phyloP scores from a whole-genome alignment of 1,140 invertebrate species.

The Pseudobourletiella spinata region DNA sequence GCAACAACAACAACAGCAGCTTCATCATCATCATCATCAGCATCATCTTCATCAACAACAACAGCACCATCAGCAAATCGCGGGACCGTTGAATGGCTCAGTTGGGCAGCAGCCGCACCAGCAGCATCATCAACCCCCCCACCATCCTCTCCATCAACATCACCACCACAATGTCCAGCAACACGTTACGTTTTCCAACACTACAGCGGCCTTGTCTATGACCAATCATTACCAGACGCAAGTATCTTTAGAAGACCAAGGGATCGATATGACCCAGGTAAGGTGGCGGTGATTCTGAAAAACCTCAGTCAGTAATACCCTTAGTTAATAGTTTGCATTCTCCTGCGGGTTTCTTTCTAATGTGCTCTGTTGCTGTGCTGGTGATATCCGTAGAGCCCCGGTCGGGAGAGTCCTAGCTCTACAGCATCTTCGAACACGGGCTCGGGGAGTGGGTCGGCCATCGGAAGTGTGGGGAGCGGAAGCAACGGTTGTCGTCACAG shows the following conservation, averaged over 20 bases:
- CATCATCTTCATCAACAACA: not conserved
- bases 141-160: conserved; percentile 6
- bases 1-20: not conserved
- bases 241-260: conserved; percentile 50
- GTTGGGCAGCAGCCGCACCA: not conserved
- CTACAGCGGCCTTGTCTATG: not conserved
- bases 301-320: not conserved
- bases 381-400: conserved; percentile 59
- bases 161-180: conserved; percentile 35
- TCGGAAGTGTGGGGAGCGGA: conserved; percentile 30
- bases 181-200: conserved; percentile 4
- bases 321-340: conserved; percentile 6
- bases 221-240: conserved; percentile 31
- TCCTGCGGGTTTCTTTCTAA: too few species aligned
- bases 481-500: conserved; percentile 73
- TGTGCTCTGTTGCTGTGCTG: too few species aligned
- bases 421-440: conserved; percentile 56
- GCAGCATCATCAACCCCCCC: not conserved
- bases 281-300: too few species aligned
- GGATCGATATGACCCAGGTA: conserved; percentile 54
- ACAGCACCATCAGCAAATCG: not conserved
- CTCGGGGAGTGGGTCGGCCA: conserved; percentile 39
- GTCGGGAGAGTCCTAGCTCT: conserved; percentile 76
- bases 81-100: not conserved
- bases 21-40: not conserved